Evolutionary conservation across 2,888 invertebrate genomes (phyloP).

Genomic region (Nemotelus nigrinus): DNA sequence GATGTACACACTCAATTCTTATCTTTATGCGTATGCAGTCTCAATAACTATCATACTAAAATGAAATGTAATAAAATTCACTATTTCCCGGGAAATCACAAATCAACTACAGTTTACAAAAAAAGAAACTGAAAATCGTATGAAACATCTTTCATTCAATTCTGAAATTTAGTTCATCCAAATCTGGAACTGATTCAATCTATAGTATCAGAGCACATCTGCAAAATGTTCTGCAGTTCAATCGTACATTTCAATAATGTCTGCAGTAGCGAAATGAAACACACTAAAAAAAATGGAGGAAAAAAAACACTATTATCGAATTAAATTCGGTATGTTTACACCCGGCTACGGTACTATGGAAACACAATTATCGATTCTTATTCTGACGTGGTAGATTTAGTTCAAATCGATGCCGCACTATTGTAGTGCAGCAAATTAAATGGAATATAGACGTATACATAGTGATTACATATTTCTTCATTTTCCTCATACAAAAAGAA

Average conservation of each 20-base stretch:
- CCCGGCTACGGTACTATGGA: slow-evolving; percentile 11
- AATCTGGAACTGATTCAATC: background rate
- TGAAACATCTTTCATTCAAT: background rate
- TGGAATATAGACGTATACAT: too few relatives aligned
- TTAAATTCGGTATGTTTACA: slow-evolving; percentile 25
- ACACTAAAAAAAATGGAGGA: background rate
- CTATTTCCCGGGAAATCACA: too few relatives aligned
- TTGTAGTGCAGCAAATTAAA: too few relatives aligned
- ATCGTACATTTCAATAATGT: background rate
- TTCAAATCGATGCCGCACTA: too few relatives aligned
- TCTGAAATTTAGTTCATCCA: background rate
- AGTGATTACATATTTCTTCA: too few relatives aligned
- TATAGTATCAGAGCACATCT: slow-evolving; percentile 12
- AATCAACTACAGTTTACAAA: too few relatives aligned
- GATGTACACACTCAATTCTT: too few relatives aligned
- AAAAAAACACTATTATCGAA: background rate
- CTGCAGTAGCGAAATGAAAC: background rate
- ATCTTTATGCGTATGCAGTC: too few relatives aligned
- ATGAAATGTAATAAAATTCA: too few relatives aligned
- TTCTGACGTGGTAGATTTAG: background rate
- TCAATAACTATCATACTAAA: too few relatives aligned
- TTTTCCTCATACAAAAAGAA: too few relatives aligned
- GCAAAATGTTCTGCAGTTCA: slow-evolving; percentile 13
- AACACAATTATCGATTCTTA: slow-evolving; percentile 36
- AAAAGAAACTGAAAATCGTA: background rate